Conservation (phyloP, 2,888 invertebrate genomes). For the Aradus depressus region DNA sequence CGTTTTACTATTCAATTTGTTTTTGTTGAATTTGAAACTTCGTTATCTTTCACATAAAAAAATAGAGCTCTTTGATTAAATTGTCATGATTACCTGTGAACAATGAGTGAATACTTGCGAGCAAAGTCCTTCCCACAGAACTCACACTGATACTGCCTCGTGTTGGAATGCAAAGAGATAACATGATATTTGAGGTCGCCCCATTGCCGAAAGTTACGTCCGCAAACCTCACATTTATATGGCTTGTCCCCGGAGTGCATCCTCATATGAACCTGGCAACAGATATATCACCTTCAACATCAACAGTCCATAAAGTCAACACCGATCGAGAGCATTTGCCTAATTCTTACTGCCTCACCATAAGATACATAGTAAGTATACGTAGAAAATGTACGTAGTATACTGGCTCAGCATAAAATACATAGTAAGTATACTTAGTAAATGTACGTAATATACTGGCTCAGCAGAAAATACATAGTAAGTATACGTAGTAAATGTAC, state of each 20-base stretch:
- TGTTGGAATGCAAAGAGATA: constrained; percentile 65
- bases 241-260: constrained; percentile 78
- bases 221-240: constrained; percentile 69
- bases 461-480: too few relatives aligned
- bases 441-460: too few relatives aligned
- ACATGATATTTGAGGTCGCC: constrained; percentile 80
- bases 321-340: not conserved
- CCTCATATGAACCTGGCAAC: constrained; percentile 55
- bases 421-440: too few relatives aligned
- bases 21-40: not conserved
- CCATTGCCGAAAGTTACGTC: constrained; percentile 72
- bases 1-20: not conserved
- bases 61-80: too few relatives aligned
- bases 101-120: constrained; percentile 71
- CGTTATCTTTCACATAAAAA: not conserved
- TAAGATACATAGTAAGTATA: too few relatives aligned
- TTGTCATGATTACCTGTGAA: too few relatives aligned
- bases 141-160: constrained; percentile 77
- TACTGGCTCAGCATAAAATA: too few relatives aligned
- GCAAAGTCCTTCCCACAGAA: constrained; percentile 83
- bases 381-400: too few relatives aligned
- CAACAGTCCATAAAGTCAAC: not conserved
- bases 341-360: too few relatives aligned
- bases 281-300: constrained; percentile 5
- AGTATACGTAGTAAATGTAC: too few relatives aligned